phyloP scores from a whole-genome alignment of 2,797 vertebrate genomes.

The Tapera naevia region DNA sequence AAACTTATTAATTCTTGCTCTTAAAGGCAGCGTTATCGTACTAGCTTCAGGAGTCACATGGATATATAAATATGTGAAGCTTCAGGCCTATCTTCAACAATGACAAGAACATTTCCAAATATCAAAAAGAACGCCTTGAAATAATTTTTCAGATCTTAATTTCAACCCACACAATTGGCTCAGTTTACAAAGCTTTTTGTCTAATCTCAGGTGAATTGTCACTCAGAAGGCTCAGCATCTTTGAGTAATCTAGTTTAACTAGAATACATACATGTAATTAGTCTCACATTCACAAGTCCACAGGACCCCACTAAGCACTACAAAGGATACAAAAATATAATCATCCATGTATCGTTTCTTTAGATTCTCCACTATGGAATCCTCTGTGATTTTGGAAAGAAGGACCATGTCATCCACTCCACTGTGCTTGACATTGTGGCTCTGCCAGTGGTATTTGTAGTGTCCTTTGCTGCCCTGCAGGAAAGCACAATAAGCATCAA shows the following conservation, averaged over 20 bases:
- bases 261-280: neutral
- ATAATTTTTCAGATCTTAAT: neutral
- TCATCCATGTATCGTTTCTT: constrained; percentile 99
- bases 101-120: neutral
- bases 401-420: constrained; percentile 98
- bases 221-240: neutral
- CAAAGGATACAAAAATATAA: constrained; percentile 98
- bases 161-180: neutral
- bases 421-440: constrained; percentile 97
- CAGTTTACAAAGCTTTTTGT: neutral
- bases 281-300: neutral
- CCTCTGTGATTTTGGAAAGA: constrained; percentile 94
- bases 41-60: neutral
- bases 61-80: neutral
- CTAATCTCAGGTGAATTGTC: neutral
- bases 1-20: neutral
- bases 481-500: neutral
- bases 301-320: neutral
- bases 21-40: neutral
- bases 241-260: neutral
- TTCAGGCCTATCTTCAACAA: neutral
- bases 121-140: neutral
- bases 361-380: constrained; percentile 96
- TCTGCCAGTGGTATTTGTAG: constrained; percentile 97
- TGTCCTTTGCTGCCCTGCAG: constrained; percentile 95